Conservation (phyloP, 2,113 vertebrate species). For the Tyrannus savana region DNA sequence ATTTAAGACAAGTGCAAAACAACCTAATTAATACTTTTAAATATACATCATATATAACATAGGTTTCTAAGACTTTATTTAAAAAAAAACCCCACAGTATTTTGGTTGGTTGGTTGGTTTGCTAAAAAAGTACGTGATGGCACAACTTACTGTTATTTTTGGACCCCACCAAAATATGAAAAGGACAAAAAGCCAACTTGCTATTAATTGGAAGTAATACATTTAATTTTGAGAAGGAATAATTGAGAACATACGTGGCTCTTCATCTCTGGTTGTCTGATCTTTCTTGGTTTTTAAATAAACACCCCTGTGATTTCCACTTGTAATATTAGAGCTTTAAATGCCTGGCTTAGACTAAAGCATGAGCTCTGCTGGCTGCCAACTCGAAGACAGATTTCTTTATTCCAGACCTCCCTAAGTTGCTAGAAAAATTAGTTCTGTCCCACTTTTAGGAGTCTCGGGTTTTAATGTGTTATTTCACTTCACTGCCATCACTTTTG, state of each 20-base stretch:
- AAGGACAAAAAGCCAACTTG: conserved; percentile 56
- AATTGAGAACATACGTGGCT: conserved; percentile 61
- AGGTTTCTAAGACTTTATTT: not conserved
- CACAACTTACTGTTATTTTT: conserved; percentile 62
- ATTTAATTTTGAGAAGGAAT: conserved; percentile 65
- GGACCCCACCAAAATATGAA: conserved; percentile 34
- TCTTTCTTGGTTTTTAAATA: conserved; percentile 63
- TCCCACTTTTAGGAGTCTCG: not conserved
- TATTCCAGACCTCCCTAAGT: not conserved
- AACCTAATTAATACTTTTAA: not conserved
- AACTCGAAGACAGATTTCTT: conserved; percentile 32
- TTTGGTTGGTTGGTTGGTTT: conserved; percentile 23
- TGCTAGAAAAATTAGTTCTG: not conserved
- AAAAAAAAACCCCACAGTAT: not conserved
- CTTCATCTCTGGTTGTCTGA: conserved; percentile 59
- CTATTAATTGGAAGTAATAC: conserved; percentile 68
- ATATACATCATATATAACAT: not conserved
- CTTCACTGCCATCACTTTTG: not conserved
- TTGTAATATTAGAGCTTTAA: conserved; percentile 62
- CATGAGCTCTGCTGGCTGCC: conserved; percentile 20
- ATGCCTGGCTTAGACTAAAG: conserved; percentile 49
- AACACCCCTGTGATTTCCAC: conserved; percentile 59
- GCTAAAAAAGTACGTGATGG: conserved; percentile 39
- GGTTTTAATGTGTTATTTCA: not conserved
- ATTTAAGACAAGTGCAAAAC: not conserved